Base-by-base conservation (phyloP, 2,797 vertebrate species). In the Kryptopterus vitreolus region DNA sequence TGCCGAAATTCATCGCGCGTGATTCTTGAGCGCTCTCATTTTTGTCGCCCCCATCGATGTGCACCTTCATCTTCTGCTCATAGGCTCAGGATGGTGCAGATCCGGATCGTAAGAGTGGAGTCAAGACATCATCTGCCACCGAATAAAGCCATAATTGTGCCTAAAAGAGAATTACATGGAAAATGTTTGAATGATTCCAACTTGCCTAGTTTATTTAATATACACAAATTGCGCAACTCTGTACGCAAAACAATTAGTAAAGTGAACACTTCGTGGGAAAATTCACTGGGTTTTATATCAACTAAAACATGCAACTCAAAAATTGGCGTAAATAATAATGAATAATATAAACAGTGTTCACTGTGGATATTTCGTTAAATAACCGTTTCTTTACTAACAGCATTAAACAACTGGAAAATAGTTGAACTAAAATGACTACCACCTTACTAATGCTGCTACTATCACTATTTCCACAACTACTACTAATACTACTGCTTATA, bases 11-110 rank as follows among this genome's bases (percentile, higher is more conserved):
- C 11, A 66, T 66, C 62, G 86, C 85, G 86, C 89, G 35, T 72
- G 82, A 76, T 33, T 75, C 78, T 75, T 74, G 84, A 85, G 83
- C 87, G 43, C 83, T 84, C 81, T 87, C 80, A 82, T 59, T 75
- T 6, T 68, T 76, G 72, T 50, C 50, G 65, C 62, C 74, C 16
- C 26, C 11, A 20, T 84, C 83, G 71, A 74, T 22, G 57, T 46
- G 83, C 70, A 80, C 69, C 77, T 86, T 86, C 57, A 90, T 83
- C 31, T 48, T 84, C 81, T 57, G 16, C 50, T 53, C 3, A 69
- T 46, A 38, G 13, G n/a, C 63, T 11, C 53, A 35, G 22, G 46
- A 50, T 33, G 59, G 38, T 65, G 78, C 24, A n/a, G 57, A 24
- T 63, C 77, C 46, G 16, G n/a, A 52, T 68, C 66, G 65, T 82